A percentile compares a stretch with the other conserved stretches of the same genome.
Evolutionary conservation across 1,140 invertebrate genomes (phyloP).

Genomic region (Bombyx mori): ASM3026992v2 NC_085112.1:15231501-15232000

Average conservation of each 20-base stretch:
- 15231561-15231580: no score
- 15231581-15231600: no score
- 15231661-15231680: no score
- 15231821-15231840: conserved; percentile 91
- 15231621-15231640: no score
- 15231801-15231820: conserved; percentile 95
- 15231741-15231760: conserved; percentile 62
- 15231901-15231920: conserved; percentile 93
- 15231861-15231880: conserved; percentile 91
- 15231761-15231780: conserved; percentile 91
- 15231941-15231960: conserved; percentile 87
- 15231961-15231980: conserved; percentile 88
- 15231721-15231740: background rate
- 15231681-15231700: no score
- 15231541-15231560: no score
- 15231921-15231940: conserved; percentile 82
- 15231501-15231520: no score
- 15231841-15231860: conserved; percentile 90
- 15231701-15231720: no score
- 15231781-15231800: conserved; percentile 97
- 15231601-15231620: no score
- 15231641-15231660: no score
- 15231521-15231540: no score
- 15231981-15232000: conserved; percentile 92
- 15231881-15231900: conserved; percentile 93